Evolutionary conservation across 92 coral and sea anemone species (phyloP), one percentile per base, ranked within the genome.

Genomic region (Pocillopora meandrina): DNA sequence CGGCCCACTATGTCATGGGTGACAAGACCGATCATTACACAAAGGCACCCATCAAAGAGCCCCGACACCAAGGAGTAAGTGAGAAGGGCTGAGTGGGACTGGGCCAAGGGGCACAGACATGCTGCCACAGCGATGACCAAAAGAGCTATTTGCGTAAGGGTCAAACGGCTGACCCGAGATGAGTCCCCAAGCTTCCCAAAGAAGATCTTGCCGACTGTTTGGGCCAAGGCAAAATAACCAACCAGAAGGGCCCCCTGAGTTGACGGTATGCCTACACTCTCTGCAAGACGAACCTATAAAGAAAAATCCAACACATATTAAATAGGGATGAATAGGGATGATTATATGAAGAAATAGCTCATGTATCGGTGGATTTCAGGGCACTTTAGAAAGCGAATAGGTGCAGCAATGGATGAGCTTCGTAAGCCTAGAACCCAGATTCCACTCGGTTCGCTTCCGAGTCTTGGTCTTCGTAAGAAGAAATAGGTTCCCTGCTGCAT

Each of bases 1-100:
- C 90, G 90, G 18, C 99, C 98, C 42, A 96, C 95, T 19, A 96
- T 94, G 72, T 95, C 95, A 64, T 94, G 91, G 14, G 97, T 94
- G 9, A 96, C 91, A 71, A 96, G 92, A 16, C 98, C 99, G 47
- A 91, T 47, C 74, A 91, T 78, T 10, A 92, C 93, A 31, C 78
- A 79, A 72, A 91, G 93, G 63, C 94, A 70, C 9, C 99, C 99
- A 78, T 96, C 99, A 81, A 90, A 86, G 74, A 91, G 72, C 35
- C 99, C 99, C 11, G 91, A 89, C 42, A 95, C 96, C 36, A 96
- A n/a, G 31, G 93, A 86, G 88, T 94, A 96, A 33, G 88, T 80
- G 61, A 95, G 92, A 12, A 96, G 90, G 36, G 95, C 94, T 23
- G 70, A 34, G 82, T 89, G 90, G 8, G 93, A 85, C 61, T 70